Base-by-base conservation (phyloP, 2,113 vertebrate genomes). In the Notechis scutatus region DNA sequence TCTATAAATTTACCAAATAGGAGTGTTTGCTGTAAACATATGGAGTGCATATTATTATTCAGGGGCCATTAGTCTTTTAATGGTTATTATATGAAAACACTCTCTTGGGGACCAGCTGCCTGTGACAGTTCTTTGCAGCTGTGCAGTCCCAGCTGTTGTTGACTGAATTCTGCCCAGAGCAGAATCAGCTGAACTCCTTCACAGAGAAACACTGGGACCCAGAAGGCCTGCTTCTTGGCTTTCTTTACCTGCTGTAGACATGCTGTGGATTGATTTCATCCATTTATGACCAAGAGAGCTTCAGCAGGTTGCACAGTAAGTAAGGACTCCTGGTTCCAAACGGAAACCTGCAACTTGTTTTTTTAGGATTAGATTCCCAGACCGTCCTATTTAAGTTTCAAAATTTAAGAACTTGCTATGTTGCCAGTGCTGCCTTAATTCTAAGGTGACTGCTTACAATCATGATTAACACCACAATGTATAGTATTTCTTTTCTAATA, bases 121-220 rank as follows among this genome's bases (percentile, higher is more conserved):
- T 0, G 93, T 20, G 87, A 34, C 85, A 87, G 88, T 89, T 95
- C 92, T 87, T 89, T 91, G 88, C 94, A 95, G 93, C 95, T 94
- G 94, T 90, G 39, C 42, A 88, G 92, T 92, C 96, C 93, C 97
- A 96, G 96, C 94, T 95, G 95, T 95, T 1, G 7, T 88, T 74
- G 93, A 93, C 91, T 95, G 95, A 96, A 94, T 89, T 88, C 93
- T 95, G 93, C 96, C 94, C 94, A 93, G 91, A 94, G 94, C 93
- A 89, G 87, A 89, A 61, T 94, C 93, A 93, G 91, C 23, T 93
- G 54, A 86, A n/a, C 87, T 94, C 92, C 90, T 55, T 29, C 89
- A 61, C 90, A 52, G 88, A 11, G 94, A 93, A 64, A 93, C 64
- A 91, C 20, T 93, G 56, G 85, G 42, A 55, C 54, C 85, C 61